Percentiles rank a stretch among this genome's conserved stretches.
phyloP scores from a whole-genome alignment of 1,140 invertebrate species.

The Linepithema humile region DNA sequence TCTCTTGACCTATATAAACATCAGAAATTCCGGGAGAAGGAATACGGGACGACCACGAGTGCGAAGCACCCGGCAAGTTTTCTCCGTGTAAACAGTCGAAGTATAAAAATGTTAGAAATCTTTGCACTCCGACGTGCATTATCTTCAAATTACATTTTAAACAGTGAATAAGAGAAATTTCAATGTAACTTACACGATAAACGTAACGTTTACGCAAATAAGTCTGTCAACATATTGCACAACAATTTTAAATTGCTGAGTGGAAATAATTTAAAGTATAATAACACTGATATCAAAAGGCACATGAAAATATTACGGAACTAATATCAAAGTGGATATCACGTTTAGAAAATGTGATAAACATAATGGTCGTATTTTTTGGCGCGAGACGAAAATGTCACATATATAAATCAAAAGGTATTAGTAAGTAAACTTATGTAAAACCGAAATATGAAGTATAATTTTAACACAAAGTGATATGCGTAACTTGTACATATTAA shows the following conservation, averaged over 20 bases:
- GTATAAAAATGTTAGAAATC: not conserved
- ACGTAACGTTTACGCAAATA: not conserved
- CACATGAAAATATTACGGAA: too few relatives aligned
- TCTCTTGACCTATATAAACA: constrained; percentile 75
- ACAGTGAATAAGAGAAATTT: not conserved
- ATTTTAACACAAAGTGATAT: not conserved
- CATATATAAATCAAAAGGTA: too few relatives aligned
- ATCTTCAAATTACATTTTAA: not conserved
- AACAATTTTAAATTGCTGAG: constrained; percentile 12
- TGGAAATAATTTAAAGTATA: too few relatives aligned
- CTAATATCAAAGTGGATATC: too few relatives aligned
- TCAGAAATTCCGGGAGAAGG: constrained; percentile 64
- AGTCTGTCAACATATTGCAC: not conserved
- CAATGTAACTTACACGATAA: not conserved
- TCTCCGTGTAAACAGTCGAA: not conserved
- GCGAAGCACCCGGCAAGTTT: constrained; percentile 2
- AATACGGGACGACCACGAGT: not conserved
- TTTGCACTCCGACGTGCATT: constrained; percentile 3
- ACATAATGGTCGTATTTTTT: too few relatives aligned
- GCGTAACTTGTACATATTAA: too few relatives aligned
- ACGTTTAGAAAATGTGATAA: too few relatives aligned
- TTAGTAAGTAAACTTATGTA: too few relatives aligned
- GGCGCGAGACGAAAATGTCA: too few relatives aligned
- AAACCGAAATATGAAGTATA: too few relatives aligned
- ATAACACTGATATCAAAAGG: too few relatives aligned